Conservation (phyloP, 2,113 vertebrate species). For the Gorsachius goisagi region DNA sequence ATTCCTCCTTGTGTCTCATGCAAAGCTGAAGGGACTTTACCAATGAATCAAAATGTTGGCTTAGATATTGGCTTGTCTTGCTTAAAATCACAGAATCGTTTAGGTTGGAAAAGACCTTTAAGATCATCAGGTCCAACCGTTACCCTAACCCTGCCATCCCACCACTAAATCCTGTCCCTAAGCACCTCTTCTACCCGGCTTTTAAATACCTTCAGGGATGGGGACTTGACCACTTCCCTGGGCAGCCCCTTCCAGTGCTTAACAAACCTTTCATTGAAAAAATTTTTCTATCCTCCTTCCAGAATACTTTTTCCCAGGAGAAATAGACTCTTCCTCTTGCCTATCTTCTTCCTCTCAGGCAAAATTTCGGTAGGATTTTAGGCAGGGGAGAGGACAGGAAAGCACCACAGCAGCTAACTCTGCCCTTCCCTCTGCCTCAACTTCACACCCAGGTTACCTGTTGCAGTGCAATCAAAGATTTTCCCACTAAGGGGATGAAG, state of each 20-base stretch:
- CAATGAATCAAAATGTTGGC: neutral
- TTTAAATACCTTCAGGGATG: too few species aligned
- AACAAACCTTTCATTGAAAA: too few species aligned
- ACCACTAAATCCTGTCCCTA: too few species aligned
- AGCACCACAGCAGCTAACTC: neutral
- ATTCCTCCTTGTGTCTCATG: neutral
- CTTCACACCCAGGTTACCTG: neutral
- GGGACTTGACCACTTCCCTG: too few species aligned
- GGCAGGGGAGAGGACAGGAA: neutral
- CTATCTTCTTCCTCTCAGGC: neutral
- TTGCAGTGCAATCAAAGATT: too few species aligned
- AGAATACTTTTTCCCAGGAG: neutral
- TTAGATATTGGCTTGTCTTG: neutral
- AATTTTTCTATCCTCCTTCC: neutral
- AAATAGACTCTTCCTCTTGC: neutral
- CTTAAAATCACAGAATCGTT: neutral
- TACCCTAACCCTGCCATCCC: too few species aligned
- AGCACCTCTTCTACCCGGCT: too few species aligned
- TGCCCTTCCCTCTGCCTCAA: neutral
- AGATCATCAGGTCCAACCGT: too few species aligned
- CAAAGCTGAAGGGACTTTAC: neutral
- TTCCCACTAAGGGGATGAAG: neutral
- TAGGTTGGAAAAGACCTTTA: too few species aligned
- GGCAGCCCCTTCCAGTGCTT: too few species aligned
- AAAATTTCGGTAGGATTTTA: neutral